Conservation (phyloP, 1,140 invertebrate species). For the Spodoptera frugiperda region DNA sequence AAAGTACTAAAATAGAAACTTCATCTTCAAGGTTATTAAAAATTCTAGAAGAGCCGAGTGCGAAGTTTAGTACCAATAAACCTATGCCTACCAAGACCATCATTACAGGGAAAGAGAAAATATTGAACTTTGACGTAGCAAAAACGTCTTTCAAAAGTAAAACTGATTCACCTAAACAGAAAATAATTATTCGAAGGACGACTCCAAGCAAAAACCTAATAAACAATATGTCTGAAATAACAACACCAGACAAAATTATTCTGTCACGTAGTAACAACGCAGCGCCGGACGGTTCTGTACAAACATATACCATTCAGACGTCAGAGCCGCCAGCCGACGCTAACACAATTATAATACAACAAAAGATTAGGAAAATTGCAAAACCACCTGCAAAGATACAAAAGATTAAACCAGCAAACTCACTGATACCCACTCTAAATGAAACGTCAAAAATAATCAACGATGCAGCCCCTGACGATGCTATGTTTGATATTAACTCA, state of each 20-base stretch:
- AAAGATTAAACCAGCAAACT: constrained; percentile 71
- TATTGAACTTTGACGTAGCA: constrained; percentile 81
- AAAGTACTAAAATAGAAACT: constrained; percentile 56
- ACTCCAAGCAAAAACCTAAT: constrained; percentile 69
- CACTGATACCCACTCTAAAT: constrained; percentile 58
- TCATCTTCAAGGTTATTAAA: constrained; percentile 82
- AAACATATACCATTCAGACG: constrained; percentile 81
- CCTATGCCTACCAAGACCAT: constrained; percentile 70
- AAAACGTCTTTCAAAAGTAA: constrained; percentile 70
- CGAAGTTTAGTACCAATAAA: constrained; percentile 68
- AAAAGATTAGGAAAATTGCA: constrained; percentile 72
- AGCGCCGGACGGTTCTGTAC: constrained; percentile 71
- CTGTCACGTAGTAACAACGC: constrained; percentile 73
- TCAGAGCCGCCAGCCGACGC: constrained; percentile 64
- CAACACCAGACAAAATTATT: constrained; percentile 77
- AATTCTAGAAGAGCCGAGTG: constrained; percentile 81
- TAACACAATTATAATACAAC: constrained; percentile 77
- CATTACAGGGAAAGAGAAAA: constrained; percentile 80
- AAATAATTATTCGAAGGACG: constrained; percentile 83
- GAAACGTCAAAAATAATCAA: constrained; percentile 62
- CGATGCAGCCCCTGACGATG: constrained; percentile 81
- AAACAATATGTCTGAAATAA: constrained; percentile 71
- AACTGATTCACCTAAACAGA: constrained; percentile 73
- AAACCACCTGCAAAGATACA: constrained; percentile 72
- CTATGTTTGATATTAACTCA: constrained; percentile 90